phyloP scores from a whole-genome alignment of 2,797 vertebrate genomes.

The Hippoglossus hippoglossus region DNA sequence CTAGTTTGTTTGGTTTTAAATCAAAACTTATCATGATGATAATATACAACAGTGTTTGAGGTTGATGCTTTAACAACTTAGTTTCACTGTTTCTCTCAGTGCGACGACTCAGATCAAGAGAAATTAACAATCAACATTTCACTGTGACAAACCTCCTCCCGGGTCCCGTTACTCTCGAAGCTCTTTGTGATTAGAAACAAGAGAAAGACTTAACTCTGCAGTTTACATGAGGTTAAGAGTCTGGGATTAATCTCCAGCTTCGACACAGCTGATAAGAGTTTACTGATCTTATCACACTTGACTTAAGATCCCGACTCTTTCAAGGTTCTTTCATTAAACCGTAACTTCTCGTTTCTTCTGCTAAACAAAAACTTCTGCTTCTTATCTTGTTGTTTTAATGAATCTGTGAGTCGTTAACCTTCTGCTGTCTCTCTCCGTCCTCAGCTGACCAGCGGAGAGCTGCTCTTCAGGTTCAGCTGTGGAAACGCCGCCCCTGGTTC shows the following conservation, averaged over 20 bases:
- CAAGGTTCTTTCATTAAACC: not conserved
- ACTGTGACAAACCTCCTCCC: too few species aligned
- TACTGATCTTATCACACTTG: not conserved
- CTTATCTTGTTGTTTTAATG: not conserved
- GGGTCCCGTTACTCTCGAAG: too few species aligned
- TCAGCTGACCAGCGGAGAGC: slow-evolving; percentile 86
- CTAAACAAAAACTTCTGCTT: not conserved
- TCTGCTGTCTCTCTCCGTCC: slow-evolving; percentile 13
- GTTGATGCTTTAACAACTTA: too few species aligned
- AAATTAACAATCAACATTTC: too few species aligned
- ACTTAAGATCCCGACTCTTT: not conserved
- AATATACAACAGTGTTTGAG: too few species aligned
- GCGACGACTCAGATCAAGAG: too few species aligned
- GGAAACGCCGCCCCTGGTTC: slow-evolving; percentile 63
- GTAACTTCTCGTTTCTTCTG: not conserved
- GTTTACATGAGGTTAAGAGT: not conserved
- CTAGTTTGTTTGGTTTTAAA: too few species aligned
- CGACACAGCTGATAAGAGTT: not conserved
- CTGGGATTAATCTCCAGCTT: not conserved
- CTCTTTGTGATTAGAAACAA: too few species aligned
- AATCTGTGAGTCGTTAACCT: not conserved
- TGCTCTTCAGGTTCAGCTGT: slow-evolving; percentile 88
- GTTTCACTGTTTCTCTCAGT: too few species aligned
- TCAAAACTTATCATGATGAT: too few species aligned
- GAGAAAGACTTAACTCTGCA: too few species aligned